A percentile compares a stretch with the other conserved stretches of the same genome.
These are phyloP conservation scores for Calameuta idolon DNA, from an alignment of 2,888 invertebrate genomes.

Conservation along the genomic window DNA sequence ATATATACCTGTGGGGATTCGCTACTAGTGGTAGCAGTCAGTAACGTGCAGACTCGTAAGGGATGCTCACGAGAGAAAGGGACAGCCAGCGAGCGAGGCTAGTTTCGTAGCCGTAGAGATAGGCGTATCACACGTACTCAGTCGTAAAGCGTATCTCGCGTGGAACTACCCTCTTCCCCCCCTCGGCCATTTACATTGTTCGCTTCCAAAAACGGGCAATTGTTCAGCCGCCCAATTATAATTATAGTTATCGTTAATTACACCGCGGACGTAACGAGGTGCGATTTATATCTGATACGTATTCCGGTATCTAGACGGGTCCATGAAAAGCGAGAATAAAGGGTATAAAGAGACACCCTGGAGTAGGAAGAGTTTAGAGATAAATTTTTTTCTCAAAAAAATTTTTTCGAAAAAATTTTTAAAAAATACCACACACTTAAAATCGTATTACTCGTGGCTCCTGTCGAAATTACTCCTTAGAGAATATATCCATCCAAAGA, in stretches of 20 bases:
- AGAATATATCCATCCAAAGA: background rate
- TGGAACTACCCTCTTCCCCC: slow-evolving; percentile 3
- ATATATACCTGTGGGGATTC: background rate
- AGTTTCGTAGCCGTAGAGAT: slow-evolving; percentile 23
- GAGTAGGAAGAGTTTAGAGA: background rate
- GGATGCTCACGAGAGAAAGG: background rate
- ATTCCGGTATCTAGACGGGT: background rate
- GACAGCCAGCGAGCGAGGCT: background rate
- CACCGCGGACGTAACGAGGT: background rate
- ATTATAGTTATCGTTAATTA: slow-evolving; percentile 1
- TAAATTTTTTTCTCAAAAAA: background rate
- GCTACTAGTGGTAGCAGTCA: background rate
- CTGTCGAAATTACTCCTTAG: background rate
- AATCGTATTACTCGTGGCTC: background rate
- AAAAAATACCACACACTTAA: background rate
- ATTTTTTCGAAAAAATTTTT: too few species aligned
- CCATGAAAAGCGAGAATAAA: background rate
- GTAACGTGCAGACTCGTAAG: slow-evolving; percentile 14
- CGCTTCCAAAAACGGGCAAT: background rate
- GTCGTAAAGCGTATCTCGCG: slow-evolving; percentile 41
- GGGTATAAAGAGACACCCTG: background rate
- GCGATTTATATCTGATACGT: background rate
- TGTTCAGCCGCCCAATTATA: slow-evolving; percentile 1
- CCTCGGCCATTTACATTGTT: slow-evolving; percentile 9
- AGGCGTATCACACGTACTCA: slow-evolving; percentile 35